Percentiles rank a stretch among this genome's conserved stretches.
These are phyloP conservation scores for Pocillopora grandis DNA, from an alignment of 92 coral and sea anemone species.

Conservation along the genomic window DNA sequence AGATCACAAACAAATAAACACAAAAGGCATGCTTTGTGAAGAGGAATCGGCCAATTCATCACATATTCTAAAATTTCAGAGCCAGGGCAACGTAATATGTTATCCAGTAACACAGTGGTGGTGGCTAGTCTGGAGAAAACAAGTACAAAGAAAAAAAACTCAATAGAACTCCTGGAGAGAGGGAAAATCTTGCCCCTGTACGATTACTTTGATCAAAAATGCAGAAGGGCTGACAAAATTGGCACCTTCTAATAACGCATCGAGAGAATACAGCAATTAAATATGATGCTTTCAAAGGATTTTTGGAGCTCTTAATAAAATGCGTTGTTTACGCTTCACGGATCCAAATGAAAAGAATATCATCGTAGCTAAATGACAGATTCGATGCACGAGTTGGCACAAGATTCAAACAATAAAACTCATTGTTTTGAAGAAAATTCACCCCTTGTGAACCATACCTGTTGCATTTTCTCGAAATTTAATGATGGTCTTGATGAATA, in stretches of 20 bases:
- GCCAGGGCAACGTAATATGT: not conserved
- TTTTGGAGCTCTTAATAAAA: conserved; percentile 1
- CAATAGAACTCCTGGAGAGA: not conserved
- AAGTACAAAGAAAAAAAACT: no score
- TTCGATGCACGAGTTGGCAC: not conserved
- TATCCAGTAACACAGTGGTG: not conserved
- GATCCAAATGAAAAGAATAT: not conserved
- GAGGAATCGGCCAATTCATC: conserved; percentile 1
- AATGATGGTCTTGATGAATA: conserved; percentile 75
- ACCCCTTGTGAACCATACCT: conserved; percentile 45
- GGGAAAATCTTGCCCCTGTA: not conserved
- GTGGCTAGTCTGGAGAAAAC: no score
- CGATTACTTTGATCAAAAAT: not conserved
- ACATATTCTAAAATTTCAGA: not conserved
- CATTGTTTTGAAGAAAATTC: not conserved
- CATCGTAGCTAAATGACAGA: not conserved
- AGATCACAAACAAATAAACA: not conserved
- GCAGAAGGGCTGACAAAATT: not conserved
- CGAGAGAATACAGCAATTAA: not conserved
- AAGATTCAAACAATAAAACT: not conserved
- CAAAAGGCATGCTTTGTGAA: conserved; percentile 17
- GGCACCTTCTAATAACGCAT: not conserved
- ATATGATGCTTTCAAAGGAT: not conserved
- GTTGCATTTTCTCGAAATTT: conserved; percentile 99
- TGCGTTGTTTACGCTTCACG: not conserved